phyloP scores from a whole-genome alignment of 2,113 vertebrate genomes.

The Eclectus roratus region DNA sequence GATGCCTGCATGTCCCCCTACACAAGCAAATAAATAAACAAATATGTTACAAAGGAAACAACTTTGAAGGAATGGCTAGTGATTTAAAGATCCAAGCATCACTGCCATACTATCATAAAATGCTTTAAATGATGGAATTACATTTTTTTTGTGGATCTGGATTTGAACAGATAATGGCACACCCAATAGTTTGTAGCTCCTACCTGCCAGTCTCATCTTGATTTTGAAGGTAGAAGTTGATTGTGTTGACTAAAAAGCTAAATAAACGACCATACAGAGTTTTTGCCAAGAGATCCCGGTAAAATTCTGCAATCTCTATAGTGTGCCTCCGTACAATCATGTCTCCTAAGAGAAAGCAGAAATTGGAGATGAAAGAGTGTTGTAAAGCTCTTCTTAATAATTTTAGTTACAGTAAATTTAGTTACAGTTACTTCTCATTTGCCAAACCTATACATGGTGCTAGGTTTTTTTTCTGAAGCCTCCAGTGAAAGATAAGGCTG shows the following conservation, averaged over 20 bases:
- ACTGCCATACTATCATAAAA: not conserved
- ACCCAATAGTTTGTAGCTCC: not conserved
- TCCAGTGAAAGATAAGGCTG: not conserved
- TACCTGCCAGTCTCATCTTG: slow-evolving; percentile 84
- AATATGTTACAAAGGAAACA: not conserved
- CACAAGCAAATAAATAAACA: not conserved
- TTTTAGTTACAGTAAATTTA: not conserved
- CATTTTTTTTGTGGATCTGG: not conserved
- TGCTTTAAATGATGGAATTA: not conserved
- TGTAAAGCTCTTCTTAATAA: not conserved
- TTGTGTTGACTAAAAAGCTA: slow-evolving; percentile 87
- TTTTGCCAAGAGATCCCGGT: slow-evolving; percentile 90
- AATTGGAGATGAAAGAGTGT: not conserved
- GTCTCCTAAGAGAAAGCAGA: slow-evolving; percentile 79
- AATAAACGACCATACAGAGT: slow-evolving; percentile 90
- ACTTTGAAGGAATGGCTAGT: not conserved
- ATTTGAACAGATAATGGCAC: not conserved
- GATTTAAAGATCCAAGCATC: not conserved
- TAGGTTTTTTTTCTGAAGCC: not conserved
- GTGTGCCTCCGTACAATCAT: slow-evolving; percentile 83
- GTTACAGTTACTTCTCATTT: not conserved
- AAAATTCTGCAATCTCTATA: slow-evolving; percentile 83
- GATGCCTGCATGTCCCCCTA: not conserved
- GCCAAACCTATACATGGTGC: not conserved
- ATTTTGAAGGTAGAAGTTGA: slow-evolving; percentile 86